Conservation (phyloP, 2,888 invertebrate genomes). For the Xestia xanthographa region DNA sequence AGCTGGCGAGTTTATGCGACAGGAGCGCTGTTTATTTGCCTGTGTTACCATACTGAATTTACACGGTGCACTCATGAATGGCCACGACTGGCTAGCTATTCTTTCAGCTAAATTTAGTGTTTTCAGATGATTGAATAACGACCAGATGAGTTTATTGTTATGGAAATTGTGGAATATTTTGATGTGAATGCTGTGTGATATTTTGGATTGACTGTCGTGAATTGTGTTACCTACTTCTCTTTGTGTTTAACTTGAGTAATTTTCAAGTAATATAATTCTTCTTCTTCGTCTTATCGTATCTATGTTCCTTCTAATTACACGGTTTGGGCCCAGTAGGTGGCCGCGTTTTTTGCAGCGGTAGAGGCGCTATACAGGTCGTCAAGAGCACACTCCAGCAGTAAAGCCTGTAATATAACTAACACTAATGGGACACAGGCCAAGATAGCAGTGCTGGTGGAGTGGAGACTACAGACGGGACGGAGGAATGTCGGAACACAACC, state of each 20-base stretch:
- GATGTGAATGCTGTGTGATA: background rate
- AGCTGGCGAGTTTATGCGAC: constrained; percentile 67
- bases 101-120: constrained; percentile 54
- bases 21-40: constrained; percentile 63
- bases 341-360: no score
- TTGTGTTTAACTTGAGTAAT: background rate
- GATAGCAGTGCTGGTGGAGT: background rate
- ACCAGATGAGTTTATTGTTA: constrained; percentile 44
- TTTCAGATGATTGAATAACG: constrained; percentile 51
- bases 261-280: no score
- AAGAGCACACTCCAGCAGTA: no score
- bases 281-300: no score
- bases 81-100: constrained; percentile 39
- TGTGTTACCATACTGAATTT: constrained; percentile 56
- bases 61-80: constrained; percentile 58
- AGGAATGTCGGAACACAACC: background rate
- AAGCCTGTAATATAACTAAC: background rate
- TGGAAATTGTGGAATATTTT: constrained; percentile 32
- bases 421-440: background rate
- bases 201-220: background rate
- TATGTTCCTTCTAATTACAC: no score
- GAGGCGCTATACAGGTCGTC: no score
- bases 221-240: background rate
- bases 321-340: no score
- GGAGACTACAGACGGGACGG: background rate